Base-by-base conservation (phyloP, 30 jellyfish, hydroid and myxozoan species). In the Thelohanellus kitauei region DNA sequence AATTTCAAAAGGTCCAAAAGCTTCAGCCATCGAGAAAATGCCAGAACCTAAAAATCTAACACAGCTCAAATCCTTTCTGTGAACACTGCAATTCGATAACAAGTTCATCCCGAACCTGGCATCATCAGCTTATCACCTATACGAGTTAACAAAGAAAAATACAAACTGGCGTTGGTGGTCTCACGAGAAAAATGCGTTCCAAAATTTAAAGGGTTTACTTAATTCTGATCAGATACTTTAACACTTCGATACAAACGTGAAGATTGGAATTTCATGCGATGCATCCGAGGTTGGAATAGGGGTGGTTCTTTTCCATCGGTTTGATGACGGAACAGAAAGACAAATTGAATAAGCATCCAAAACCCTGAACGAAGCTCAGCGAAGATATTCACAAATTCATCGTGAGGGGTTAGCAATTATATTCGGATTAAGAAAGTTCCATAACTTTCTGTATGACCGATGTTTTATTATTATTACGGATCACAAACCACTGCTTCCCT, bases 291-390 rank as follows among this genome's bases (percentile, higher is more conserved):
- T 14, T 2, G 65, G 60, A 15, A 38, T 23, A 9, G 65, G 51
- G 24, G 65, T 43, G 4, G 58, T 51, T 23, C 50, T 51, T 9
- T 51, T 51, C 31, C 65, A 51, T 33, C 3, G 51, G 17, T 51
- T n/a, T 35, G 18, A 6, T 22, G 51, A 51, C 20, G 58, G 58
- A 17, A 40, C 57, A 20, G 65, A 20, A 19, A 43, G 45, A 1
- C 63, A 45, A 2, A 51, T 51, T 17, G 25, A 18, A 19, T 38
- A 51, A 14, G 63, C 32, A 3, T 39, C 58, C 8, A 40, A 39
- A 22, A 17, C 43, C 2, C 52, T 51, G 31, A 51, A 46, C 4
- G 65, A 23, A 10, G 58, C 62, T 12, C 58, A 40, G 38, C 8
- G 44, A 21, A 20, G 20, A 45, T 51, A 51, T 48, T 38, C 46